Evolutionary conservation across 2,113 vertebrate species (phyloP), one percentile per base, ranked within the genome.

Genomic region (Barnardius zonarius): DNA sequence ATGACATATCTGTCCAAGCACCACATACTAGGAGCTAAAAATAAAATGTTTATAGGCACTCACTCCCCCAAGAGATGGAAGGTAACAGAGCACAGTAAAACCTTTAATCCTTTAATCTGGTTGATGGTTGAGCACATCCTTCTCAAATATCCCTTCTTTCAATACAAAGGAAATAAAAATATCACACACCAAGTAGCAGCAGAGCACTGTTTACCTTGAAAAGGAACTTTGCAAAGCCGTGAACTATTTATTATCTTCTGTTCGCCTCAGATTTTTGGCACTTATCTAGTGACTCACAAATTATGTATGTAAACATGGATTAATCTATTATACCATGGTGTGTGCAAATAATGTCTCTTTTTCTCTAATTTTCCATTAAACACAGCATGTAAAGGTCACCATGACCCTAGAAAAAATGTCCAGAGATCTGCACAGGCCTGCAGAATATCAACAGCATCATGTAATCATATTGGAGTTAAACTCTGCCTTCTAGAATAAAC

Each of bases 401-500:
- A 22, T 6, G 28, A 66, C 57, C 83, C 28, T 55, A 83, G 54
- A 43, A 91, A 90, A 96, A 83, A 85, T 23, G 49, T 92, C 62
- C 63, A 85, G 48, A 27, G 74, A 75, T 51, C 41, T 88, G 48
- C 52, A 35, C 28, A 44, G 49, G 46, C 62, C 68, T 91, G 70
- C 30, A 52, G 67, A 85, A 49, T 68, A 88, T 52, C 78, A 88
- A 78, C 76, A 92, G 27, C 28, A 48, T 89, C 88, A 31, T 61
- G 67, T 94, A 95, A 92, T 88, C 61, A 59, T 49, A 63, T 27
- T n/a, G 78, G 55, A 93, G 44, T 68, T 93, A 72, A 93, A 87
- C 48, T 62, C 62, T 78, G 69, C 41, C 73, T 92, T 89, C 81
- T 76, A 73, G 88, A 87, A 92, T 96, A 96, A 96, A 97, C 95